These are phyloP conservation scores for Callipepla squamata DNA, from an alignment of 2,113 vertebrate genomes.

Conservation along the genomic window DNA sequence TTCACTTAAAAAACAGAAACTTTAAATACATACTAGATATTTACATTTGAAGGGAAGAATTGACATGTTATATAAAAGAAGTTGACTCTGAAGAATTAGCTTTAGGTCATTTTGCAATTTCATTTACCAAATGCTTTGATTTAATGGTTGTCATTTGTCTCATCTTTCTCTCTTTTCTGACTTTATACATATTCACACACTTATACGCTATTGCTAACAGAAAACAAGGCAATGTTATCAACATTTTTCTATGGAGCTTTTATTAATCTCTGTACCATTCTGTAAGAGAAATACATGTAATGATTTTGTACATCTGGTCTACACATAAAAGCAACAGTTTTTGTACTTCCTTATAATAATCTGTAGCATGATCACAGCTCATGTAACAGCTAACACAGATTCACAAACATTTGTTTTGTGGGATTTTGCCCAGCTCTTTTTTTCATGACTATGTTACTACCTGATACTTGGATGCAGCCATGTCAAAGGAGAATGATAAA, in stretches of 20 bases:
- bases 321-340: neutral
- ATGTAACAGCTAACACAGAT: neutral
- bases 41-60: conserved; percentile 36
- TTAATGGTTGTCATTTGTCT: conserved; percentile 19
- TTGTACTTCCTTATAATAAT: neutral
- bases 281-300: conserved; percentile 45
- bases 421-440: neutral
- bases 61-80: conserved; percentile 44
- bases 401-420: neutral
- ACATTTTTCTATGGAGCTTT: conserved; percentile 47
- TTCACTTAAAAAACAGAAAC: neutral
- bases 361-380: neutral
- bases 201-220: conserved; percentile 2
- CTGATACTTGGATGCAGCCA: neutral
- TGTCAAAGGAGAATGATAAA: neutral
- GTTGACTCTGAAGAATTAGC: conserved; percentile 38
- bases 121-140: conserved; percentile 65
- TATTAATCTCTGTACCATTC: conserved; percentile 58
- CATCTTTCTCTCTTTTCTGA: neutral
- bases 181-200: neutral
- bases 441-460: neutral
- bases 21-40: neutral
- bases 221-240: conserved; percentile 41
- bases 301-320: conserved; percentile 44
- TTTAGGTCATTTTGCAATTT: conserved; percentile 63